These are phyloP conservation scores for Phoxinus phoxinus DNA, from an alignment of 2,113 vertebrate species.

Conservation along the genomic window DNA sequence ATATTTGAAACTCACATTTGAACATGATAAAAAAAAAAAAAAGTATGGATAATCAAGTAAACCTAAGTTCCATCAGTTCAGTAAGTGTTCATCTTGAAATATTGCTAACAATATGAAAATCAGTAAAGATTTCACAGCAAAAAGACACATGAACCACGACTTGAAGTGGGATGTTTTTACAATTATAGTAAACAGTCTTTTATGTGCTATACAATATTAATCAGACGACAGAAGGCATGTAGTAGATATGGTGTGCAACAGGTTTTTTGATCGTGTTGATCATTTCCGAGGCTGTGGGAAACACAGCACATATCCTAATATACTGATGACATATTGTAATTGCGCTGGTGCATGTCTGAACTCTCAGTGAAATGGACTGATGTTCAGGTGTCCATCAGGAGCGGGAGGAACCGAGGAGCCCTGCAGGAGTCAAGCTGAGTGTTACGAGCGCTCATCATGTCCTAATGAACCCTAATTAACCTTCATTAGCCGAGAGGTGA, in stretches of 20 bases:
- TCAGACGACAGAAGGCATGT: background rate
- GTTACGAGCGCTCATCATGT: slow-evolving; percentile 53
- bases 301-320: background rate
- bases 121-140: no score
- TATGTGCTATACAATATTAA: no score
- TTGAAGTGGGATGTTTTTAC: no score
- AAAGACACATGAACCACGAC: no score
- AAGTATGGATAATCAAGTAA: background rate
- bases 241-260: background rate
- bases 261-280: background rate
- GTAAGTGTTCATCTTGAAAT: background rate
- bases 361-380: slow-evolving; percentile 22
- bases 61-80: background rate
- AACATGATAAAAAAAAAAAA: no score
- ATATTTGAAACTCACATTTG: background rate
- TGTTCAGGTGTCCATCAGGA: slow-evolving; percentile 38
- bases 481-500: slow-evolving; percentile 66
- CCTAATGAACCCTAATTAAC: slow-evolving; percentile 67
- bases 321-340: background rate
- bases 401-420: slow-evolving; percentile 17
- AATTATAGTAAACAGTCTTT: no score
- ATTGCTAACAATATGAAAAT: background rate
- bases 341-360: background rate
- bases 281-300: background rate
- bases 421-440: slow-evolving; percentile 29